Evolutionary conservation across 2,113 vertebrate genomes (phyloP), one percentile per base, ranked within the genome.

Genomic region (Brachypodius melanocephalos): DNA sequence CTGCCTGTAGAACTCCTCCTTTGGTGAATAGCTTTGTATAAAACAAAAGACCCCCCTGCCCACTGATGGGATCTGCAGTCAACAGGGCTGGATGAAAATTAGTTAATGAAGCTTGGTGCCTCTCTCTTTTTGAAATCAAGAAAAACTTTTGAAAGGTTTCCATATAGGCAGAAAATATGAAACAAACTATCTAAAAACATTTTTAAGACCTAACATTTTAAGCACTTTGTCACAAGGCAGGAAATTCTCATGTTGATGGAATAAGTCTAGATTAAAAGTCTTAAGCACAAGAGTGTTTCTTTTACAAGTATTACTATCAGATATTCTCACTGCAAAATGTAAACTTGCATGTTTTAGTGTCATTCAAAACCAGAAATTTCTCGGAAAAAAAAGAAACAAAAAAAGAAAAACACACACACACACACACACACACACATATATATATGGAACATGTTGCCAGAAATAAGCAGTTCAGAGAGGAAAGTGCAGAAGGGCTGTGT

Each of bases 231-330:
- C 38, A 61, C 38, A 76, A 55, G 45, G 32, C 42, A 82, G 67
- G 51, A 68, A 80, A 38, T 83, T 80, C 42, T 93, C 38, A 5
- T 58, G 42, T 29, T 49, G 62, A 45, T 57, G 28, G 40, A 88
- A 72, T 45, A 81, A 81, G 52, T n/a, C 49, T 73, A 58, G n/a
- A 65, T 75, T 68, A 31, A 48, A 85, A 91, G 85, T 48, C n/a
- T 17, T 38, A 85, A 79, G 31, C 45, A 19, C 24, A 31, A 12
- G 26, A 77, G 5, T 36, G 29, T 71, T 85, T 68, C 48, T 72
- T 78, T 79, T 14, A 29, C 34, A 77, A 76, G 8, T 55, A 46
- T 71, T 38, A 4, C 22, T 51, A 20, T 38, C 32, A 46, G n/a
- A 38, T 10, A 45, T 25, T 55, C 58, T 76, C 73, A 43, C 28